Base-by-base conservation (phyloP, 2,797 vertebrate genomes). In the Neomorphus geoffroyi region DNA sequence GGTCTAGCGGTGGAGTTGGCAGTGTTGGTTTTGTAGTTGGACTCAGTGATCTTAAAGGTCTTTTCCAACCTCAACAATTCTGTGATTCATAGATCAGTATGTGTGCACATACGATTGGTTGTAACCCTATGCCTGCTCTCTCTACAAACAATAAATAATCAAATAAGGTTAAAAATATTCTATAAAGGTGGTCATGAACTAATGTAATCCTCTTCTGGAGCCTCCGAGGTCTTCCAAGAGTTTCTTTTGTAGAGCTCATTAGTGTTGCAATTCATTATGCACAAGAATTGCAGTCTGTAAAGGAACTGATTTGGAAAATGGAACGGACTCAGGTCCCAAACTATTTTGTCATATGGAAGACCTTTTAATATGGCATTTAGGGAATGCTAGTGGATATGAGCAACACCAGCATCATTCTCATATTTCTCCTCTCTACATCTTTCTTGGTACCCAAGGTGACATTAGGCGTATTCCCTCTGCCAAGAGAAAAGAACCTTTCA, bases 241-340 rank as follows among this genome's bases (percentile, higher is more conserved):
- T 30, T 78, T 57, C 57, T 54, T 74, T n/a, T 71, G 37, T 74
- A 43, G 75, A 78, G 61, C 45, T 39, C 35, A 64, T 80, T 19
- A 75, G 51, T 14, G 17, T 50, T 83, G 70, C 70, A 56, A 67
- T 92, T 82, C 53, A n/a, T 86, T 71, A n/a, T 85, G 80, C 61
- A 73, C 43, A 53, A 60, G 73, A 50, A 41, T 48, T 35, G 69
- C 26, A 58, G 58, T 9, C 50, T 72, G 37, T 39, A 90, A 80
- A 94, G 60, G 80, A 91, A 92, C 92, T 74, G 2, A 74, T 88
- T 84, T 96, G 70, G 73, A 94, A 92, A 93, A 82, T 74, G 56
- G 84, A 81, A 69, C 0, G 2, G 61, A 60, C 62, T 71, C 51
- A 14, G 27, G 27, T 58, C 80, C 88, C 77, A 73, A 65, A 84